Evolutionary conservation across 1,140 invertebrate genomes (phyloP).

Genomic region (Calosoma granatense): DNA sequence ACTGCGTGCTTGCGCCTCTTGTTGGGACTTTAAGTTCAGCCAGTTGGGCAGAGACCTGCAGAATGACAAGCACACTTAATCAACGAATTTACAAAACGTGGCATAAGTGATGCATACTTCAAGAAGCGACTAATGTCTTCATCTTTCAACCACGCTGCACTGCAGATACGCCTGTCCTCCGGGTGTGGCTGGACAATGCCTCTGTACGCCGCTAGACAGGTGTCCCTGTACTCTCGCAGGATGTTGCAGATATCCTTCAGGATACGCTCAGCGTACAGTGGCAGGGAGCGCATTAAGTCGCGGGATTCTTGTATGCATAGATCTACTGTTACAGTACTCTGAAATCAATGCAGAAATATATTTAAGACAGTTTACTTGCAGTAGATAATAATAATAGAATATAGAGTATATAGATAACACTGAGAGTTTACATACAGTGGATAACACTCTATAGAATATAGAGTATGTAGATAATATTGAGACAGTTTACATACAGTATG

Average conservation of each 20-base stretch:
- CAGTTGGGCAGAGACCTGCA: conserved; percentile 71
- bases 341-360: conserved; percentile 32
- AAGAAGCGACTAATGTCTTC: conserved; percentile 88
- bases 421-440: too few species aligned
- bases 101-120: conserved; percentile 44
- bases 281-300: conserved; percentile 58
- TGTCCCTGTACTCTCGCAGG: conserved; percentile 63
- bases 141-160: conserved; percentile 86
- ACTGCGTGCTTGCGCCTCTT: conserved; percentile 32
- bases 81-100: background rate
- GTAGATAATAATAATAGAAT: background rate
- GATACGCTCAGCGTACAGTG: conserved; percentile 58
- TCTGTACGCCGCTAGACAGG: conserved; percentile 62
- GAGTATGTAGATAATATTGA: too few species aligned
- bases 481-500: too few species aligned
- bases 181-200: conserved; percentile 70
- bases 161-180: conserved; percentile 71
- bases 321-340: conserved; percentile 65
- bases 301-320: conserved; percentile 57
- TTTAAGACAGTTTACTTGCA: background rate
- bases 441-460: too few species aligned
- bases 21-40: conserved; percentile 56
- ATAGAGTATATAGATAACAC: too few species aligned
- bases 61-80: background rate
- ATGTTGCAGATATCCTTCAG: conserved; percentile 58